Evolutionary conservation across 2,113 vertebrate species (phyloP).

Genomic region (Phrynosoma blainvillii): DNA sequence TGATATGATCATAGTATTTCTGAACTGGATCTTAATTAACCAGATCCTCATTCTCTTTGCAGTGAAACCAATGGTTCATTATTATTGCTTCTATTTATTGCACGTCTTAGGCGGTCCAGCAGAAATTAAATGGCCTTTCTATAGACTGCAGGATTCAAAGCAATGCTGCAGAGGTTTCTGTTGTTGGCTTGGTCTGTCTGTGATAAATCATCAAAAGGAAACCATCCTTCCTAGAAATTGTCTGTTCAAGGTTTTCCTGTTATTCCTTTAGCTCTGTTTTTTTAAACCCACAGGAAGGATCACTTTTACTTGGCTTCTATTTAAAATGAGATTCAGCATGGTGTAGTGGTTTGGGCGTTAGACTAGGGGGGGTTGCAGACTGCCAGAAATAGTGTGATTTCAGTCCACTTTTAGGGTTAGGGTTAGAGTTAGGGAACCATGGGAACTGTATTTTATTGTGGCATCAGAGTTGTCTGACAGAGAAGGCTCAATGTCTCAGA

Average conservation of each 20-base stretch:
- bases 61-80: background rate
- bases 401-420: no score
- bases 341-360: no score
- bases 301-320: background rate
- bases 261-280: conserved; percentile 1
- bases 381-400: no score
- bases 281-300: background rate
- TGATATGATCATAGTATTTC: background rate
- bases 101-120: background rate
- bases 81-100: background rate
- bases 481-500: no score
- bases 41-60: background rate
- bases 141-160: background rate
- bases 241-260: conserved; percentile 35
- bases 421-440: no score
- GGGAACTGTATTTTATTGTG: no score
- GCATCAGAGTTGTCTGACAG: no score
- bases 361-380: no score
- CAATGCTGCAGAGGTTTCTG: background rate
- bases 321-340: background rate
- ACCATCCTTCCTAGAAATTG: background rate
- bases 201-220: conserved; percentile 5
- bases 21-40: background rate
- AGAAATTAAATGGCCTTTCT: background rate
- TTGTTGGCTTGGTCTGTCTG: background rate